phyloP scores from a whole-genome alignment of 2,888 invertebrate species.

The Heterodera filipjevi region DNA sequence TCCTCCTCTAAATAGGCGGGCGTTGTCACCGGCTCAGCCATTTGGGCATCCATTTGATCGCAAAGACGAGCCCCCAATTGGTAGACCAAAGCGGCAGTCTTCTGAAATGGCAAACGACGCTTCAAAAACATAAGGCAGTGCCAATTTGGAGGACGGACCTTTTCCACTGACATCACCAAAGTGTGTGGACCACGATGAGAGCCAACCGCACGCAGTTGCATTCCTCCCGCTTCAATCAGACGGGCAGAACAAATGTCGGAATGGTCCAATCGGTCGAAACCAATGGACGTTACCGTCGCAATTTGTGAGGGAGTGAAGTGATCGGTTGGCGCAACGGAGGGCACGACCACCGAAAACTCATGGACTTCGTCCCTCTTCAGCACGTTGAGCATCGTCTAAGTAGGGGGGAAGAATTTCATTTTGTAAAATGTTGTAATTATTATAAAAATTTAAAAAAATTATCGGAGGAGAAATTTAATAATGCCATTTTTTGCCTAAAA shows the following conservation, averaged over 20 bases:
- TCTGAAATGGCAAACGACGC: conserved; percentile 41
- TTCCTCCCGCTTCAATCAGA: conserved; percentile 29
- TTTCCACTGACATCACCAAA: conserved; percentile 56
- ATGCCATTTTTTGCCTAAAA: no score
- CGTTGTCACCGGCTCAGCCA: conserved; percentile 33
- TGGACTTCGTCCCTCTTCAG: conserved; percentile 55
- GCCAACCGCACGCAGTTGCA: conserved; percentile 47
- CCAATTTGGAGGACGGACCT: conserved; percentile 37
- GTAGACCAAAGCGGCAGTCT: conserved; percentile 59
- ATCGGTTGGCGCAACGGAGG: conserved; percentile 59
- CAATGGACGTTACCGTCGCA: conserved; percentile 39
- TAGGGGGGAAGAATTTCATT: not conserved
- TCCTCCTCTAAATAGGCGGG: conserved; percentile 35
- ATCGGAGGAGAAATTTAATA: no score
- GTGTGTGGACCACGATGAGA: conserved; percentile 55
- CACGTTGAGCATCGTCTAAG: conserved; percentile 52
- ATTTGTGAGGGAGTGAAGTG: conserved; percentile 55
- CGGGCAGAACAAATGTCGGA: conserved; percentile 36
- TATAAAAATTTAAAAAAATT: no score
- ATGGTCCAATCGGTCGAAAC: conserved; percentile 41
- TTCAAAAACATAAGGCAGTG: not conserved
- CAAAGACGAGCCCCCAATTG: conserved; percentile 47
- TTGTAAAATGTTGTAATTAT: not conserved
- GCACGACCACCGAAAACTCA: conserved; percentile 57
- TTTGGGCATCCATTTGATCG: conserved; percentile 32